Base-by-base conservation (phyloP, 2,888 invertebrate genomes). In the Sphecodes monilicornis region DNA sequence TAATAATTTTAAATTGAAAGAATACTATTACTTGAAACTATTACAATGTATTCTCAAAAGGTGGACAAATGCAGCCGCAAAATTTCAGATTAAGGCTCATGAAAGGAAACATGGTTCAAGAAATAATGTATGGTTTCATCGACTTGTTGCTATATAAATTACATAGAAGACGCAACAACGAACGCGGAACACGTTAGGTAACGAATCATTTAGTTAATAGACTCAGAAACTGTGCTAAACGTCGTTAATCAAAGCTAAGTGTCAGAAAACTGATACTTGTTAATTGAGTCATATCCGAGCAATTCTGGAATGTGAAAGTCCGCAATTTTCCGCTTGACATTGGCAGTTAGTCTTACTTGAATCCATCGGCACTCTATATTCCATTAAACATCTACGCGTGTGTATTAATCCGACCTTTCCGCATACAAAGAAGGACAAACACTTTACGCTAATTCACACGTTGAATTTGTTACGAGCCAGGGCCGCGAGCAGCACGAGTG, bases 391-490 rank as follows among this genome's bases (percentile, higher is more conserved):
- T 75, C 77, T 36, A 74, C 84, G 73, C 73, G 72, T 78, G 78
- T 75, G 78, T 86, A 89, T 89, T 83, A 80, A 82, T 85, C 50
- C 78, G 88, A 89, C 85, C 86, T 89, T 83, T 84, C 66, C 66
- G 41, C 11, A 64, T 69, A 29, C 76, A 26, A 50, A 39, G 66
- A 75, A 77, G 64, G 8, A n/a, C 22, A 43, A 68, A 54, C 66
- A 22, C 11, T 73, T 77, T 60, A 5, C 13, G 39, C 39, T 13
- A 36, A 50, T 64, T 57, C 57, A 26, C 57, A 26, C 57, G 57
- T 13, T 26, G 26, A 57, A 26, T 57, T n/a, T n/a, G n/a, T n/a
- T n/a, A n/a, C n/a, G n/a, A n/a, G n/a, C n/a, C n/a, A n/a, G n/a
- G n/a, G 41, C 8, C 41, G 41, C 41, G 41, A 41, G 4, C n/a